phyloP scores from a whole-genome alignment of 2,113 vertebrate genomes.

The Capreolus pygargus region DNA sequence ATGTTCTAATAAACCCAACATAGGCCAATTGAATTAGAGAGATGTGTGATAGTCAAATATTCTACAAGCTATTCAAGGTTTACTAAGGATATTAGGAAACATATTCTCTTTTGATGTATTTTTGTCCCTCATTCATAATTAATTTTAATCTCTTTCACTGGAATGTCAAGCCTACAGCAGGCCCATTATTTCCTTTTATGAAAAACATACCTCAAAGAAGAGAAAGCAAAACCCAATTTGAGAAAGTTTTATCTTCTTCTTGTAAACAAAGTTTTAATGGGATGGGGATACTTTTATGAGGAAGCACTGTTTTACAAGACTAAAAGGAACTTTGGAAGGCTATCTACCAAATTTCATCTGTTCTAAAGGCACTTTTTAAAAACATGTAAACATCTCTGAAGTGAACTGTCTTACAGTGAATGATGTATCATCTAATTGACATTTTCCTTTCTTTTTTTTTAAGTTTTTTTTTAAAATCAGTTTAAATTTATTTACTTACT shows the following conservation, averaged over 20 bases:
- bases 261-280: conserved; percentile 33
- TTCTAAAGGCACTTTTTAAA: not conserved
- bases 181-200: conserved; percentile 42
- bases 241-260: conserved; percentile 31
- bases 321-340: not conserved
- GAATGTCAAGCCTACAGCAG: conserved; percentile 60
- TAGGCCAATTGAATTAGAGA: conserved; percentile 40
- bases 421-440: not conserved
- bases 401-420: not conserved
- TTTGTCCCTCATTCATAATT: conserved; percentile 72
- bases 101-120: conserved; percentile 57
- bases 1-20: not conserved
- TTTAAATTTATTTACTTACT: not conserved
- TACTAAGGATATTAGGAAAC: conserved; percentile 60
- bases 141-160: conserved; percentile 54
- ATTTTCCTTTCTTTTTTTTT: not conserved
- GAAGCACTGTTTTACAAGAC: not conserved
- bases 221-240: not conserved
- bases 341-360: not conserved
- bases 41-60: not conserved
- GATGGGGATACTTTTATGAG: not conserved
- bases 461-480: not conserved
- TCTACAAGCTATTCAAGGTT: conserved; percentile 12
- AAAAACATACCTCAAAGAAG: conserved; percentile 10
- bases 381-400: not conserved